Percentiles rank a stretch among this genome's conserved stretches.
These are phyloP conservation scores for Celastrina argiolus DNA, from an alignment of 2,888 invertebrate genomes.

Conservation along the genomic window DNA sequence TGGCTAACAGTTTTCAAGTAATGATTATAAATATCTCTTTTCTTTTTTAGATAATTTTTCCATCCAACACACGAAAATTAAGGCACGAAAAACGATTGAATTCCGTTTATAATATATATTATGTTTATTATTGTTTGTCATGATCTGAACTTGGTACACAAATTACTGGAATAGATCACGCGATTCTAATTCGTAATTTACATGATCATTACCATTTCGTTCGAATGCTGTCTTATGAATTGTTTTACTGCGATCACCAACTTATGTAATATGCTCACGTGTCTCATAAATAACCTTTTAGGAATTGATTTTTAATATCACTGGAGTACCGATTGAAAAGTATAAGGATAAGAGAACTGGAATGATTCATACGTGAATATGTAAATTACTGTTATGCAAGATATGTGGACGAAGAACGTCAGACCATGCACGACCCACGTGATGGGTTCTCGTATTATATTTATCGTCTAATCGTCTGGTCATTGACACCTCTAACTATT, in stretches of 20 bases:
- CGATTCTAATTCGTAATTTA: conserved; percentile 5
- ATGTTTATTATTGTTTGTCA: background rate
- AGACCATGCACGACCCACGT: background rate
- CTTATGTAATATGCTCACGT: background rate
- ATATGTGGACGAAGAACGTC: background rate
- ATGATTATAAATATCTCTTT: background rate
- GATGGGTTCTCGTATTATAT: conserved; percentile 6
- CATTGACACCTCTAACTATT: conserved; percentile 19
- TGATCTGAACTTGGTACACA: background rate
- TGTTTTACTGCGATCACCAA: background rate
- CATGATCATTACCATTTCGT: background rate
- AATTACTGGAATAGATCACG: background rate
- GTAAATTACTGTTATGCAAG: conserved; percentile 1
- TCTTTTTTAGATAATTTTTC: background rate
- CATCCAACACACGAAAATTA: background rate
- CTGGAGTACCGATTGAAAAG: background rate
- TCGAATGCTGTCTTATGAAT: background rate
- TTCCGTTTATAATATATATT: background rate
- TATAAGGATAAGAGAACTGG: background rate
- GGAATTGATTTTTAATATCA: background rate
- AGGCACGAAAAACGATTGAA: background rate
- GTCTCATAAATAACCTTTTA: background rate
- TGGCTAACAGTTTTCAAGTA: background rate
- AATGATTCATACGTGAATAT: background rate
- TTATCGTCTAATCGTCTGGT: conserved; percentile 11